phyloP scores from a whole-genome alignment of 2,888 invertebrate species.

The Erebia ligea region DNA sequence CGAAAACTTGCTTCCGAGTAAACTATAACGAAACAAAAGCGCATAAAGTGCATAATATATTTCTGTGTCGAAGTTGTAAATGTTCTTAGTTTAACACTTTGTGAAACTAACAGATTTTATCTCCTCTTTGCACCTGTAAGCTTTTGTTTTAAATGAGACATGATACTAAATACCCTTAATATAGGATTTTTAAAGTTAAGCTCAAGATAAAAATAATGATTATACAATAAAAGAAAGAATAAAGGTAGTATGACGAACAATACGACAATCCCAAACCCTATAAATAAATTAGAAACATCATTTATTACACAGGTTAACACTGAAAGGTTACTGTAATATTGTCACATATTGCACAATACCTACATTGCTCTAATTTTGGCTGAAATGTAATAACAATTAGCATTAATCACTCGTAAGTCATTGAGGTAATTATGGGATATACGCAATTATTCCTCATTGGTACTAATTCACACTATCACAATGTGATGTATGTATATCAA shows the following conservation, averaged over 20 bases:
- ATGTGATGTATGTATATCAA: conserved; percentile 44
- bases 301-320: background rate
- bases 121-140: conserved; percentile 35
- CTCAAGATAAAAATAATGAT: too few relatives aligned
- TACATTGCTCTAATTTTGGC: conserved; percentile 16
- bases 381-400: conserved; percentile 22
- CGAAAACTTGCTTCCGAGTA: conserved; percentile 26
- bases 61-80: conserved; percentile 42
- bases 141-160: too few relatives aligned
- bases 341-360: background rate
- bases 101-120: conserved; percentile 40
- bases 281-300: background rate
- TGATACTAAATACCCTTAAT: conserved; percentile 15
- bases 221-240: too few relatives aligned
- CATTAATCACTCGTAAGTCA: conserved; percentile 29
- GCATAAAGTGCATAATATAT: conserved; percentile 42
- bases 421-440: conserved; percentile 24
- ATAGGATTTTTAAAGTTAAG: too few relatives aligned
- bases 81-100: conserved; percentile 42
- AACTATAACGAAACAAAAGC: conserved; percentile 29
- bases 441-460: conserved; percentile 27
- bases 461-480: conserved; percentile 12
- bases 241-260: background rate
- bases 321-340: background rate
- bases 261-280: background rate